These are phyloP conservation scores for Chymomyza caudatula DNA, from an alignment of 2,888 invertebrate species.

Conservation along the genomic window DNA sequence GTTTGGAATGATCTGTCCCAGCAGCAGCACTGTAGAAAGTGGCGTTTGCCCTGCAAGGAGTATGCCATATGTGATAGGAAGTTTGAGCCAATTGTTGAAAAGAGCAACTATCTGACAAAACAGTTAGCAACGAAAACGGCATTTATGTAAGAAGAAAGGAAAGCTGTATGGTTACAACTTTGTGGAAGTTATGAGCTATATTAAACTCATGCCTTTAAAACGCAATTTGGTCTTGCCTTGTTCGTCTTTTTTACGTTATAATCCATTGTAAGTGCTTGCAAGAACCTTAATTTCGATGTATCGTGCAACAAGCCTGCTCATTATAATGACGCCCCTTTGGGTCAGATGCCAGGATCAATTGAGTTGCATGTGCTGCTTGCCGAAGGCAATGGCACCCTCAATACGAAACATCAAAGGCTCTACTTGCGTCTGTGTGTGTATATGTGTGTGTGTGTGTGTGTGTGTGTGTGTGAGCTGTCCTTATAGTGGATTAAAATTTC, in stretches of 20 bases:
- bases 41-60: slow-evolving; percentile 19
- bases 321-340: neutral
- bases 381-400: neutral
- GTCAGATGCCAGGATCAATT: neutral
- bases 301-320: slow-evolving; percentile 1
- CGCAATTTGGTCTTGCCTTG: neutral
- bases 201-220: neutral
- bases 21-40: slow-evolving; percentile 37
- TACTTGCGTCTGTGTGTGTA: neutral
- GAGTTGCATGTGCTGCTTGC: neutral
- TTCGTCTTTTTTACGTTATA: neutral
- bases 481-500: slow-evolving; percentile 76
- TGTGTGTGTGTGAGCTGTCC: slow-evolving; percentile 35
- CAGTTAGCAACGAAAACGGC: slow-evolving; percentile 14
- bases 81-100: slow-evolving; percentile 33
- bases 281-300: neutral
- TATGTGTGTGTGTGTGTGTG: slow-evolving; percentile 5
- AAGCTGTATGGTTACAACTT: no score
- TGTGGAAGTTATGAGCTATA: no score
- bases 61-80: slow-evolving; percentile 36
- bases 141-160: neutral
- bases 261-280: neutral
- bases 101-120: slow-evolving; percentile 13
- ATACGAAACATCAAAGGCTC: slow-evolving; percentile 55
- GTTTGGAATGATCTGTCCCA: slow-evolving; percentile 39